Evolutionary conservation across 2,888 invertebrate genomes (phyloP), one percentile per base, ranked within the genome.

Genomic region (Synergus gifuensis): DNA sequence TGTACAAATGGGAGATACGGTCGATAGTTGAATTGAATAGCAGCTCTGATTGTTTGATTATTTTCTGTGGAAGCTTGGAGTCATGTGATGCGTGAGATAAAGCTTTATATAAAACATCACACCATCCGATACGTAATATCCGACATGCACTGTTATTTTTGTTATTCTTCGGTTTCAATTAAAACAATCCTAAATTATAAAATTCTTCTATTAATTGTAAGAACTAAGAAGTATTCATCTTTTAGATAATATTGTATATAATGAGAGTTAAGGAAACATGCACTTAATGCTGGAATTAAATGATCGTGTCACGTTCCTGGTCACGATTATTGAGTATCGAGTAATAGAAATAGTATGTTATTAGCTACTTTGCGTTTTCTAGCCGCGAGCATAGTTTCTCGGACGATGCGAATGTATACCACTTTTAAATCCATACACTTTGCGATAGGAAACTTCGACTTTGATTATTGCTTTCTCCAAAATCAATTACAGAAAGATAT

Each of bases 381-480:
- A 79, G 62, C 79, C 79, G 79, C 79, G 46, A 79, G 79, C 79
- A 60, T 78, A 79, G 44, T 79, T 79, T 79, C 79, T 79, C 79
- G 79, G 16, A 28, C 18, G 44, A 22, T 18, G 78, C 46, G 40
- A 64, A 44, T 67, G 58, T 66, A 67, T 67, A 28, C 28, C 28
- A 66, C 58, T 58, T 79, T n/a, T 79, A 18, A 62, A 54, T 36
- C 36, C 46, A 79, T 54, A 36, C 16, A 36, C 16, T 79, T 79
- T 79, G 54, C 16, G 42, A 63, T 66, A 63, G 14, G 14, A 80
- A 63, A 12, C 44, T 12, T n/a, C 7, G 49, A n/a, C 16, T 54
- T n/a, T 4, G n/a, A 54, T n/a, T n/a, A 54, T 54, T 54, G n/a
- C 49, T 54, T 54, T 54, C 49, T 54, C 49, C n/a, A 54, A 54